phyloP scores from a whole-genome alignment of 2,113 vertebrate genomes.

The Macrotis lagotis region DNA sequence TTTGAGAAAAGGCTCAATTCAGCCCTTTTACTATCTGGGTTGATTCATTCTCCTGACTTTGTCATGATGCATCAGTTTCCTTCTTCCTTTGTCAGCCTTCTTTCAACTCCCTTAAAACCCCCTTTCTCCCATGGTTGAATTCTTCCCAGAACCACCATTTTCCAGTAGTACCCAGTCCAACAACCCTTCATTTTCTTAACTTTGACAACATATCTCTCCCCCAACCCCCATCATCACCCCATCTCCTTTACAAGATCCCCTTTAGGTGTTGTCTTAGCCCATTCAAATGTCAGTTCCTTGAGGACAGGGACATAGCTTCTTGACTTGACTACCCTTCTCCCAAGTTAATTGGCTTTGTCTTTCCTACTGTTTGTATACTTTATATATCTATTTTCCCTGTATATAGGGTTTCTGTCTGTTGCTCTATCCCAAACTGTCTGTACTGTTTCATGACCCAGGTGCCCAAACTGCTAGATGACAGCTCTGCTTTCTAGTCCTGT shows the following conservation, averaged over 20 bases:
- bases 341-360: neutral
- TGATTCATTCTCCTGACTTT: neutral
- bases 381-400: too few relatives aligned
- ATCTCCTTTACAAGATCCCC: neutral
- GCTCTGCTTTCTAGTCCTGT: neutral
- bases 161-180: neutral
- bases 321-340: neutral
- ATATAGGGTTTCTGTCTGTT: neutral
- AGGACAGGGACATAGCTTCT: neutral
- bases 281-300: neutral
- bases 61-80: neutral
- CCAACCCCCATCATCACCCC: neutral
- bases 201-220: neutral
- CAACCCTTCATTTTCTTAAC: neutral
- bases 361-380: neutral
- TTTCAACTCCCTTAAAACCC: neutral
- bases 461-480: neutral
- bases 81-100: neutral
- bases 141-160: neutral
- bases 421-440: too few relatives aligned
- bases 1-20: neutral
- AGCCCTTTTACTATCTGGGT: neutral
- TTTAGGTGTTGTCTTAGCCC: neutral
- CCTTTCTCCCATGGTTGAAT: neutral
- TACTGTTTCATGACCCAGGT: neutral